Base-by-base conservation (phyloP, 2,797 vertebrate genomes). In the Phrynocephalus forsythii region DNA sequence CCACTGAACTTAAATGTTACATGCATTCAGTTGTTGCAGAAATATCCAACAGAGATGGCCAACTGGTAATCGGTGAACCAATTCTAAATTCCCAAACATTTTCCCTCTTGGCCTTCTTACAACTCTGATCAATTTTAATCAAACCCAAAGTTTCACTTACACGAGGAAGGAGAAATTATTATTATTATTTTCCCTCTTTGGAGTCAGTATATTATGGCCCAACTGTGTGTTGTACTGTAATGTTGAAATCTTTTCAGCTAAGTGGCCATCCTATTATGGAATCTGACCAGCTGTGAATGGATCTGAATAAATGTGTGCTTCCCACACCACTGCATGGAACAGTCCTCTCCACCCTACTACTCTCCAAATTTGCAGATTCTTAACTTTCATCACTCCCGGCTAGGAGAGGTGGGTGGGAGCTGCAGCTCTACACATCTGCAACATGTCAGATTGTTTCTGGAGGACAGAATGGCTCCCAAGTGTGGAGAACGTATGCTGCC, bases 1-100 rank as follows among this genome's bases (percentile, higher is more conserved):
- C 93, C 92, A 83, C 91, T 91, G 88, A 94, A 91, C 67, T 85
- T 93, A 60, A 92, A 38, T 68, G 79, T 77, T 93, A 82, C 52
- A 88, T 92, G 90, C 87, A 81, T 0, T 89, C 90, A 86, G 86
- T 77, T 0, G 48, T 0, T 7, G 76, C 66, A 81, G 83, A 69
- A 80, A 50, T 79, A 88, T 82, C 60, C 30, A 52, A 38, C 48
- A 75, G 28, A 1, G 38, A 26, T 38, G 2, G 30, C 5, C 26
- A 6, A 2, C 24, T 56, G 9, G 26, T 28, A 44, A 33, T 28
- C 20, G 22, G 22, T 50, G 78, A 81, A 26, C 10, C 30, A 3
- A 69, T 48, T 48, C 28, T 24, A 15, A 18, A 1, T 52, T 69
- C 10, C 33, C 38, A 24, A 63, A 69, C 10, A 26, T 38, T 20